phyloP scores from a whole-genome alignment of 1,140 invertebrate genomes.

The Drosophila grimshawi region DNA sequence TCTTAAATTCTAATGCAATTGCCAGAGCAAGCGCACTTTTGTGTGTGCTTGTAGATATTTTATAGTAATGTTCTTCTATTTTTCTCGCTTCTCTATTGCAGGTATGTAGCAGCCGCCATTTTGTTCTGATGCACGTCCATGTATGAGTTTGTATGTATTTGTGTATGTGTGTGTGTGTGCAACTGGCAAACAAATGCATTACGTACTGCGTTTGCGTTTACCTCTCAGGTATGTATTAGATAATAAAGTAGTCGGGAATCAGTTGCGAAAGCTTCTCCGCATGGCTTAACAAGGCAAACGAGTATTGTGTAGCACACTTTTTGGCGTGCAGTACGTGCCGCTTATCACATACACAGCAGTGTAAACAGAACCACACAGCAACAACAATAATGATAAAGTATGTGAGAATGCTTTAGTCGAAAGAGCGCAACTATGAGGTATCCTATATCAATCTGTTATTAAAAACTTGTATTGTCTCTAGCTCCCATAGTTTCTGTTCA shows the following conservation, averaged over 20 bases:
- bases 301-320: constrained; percentile 58
- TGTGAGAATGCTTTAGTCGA: too few species aligned
- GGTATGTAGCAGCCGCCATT: constrained; percentile 69
- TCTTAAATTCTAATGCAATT: constrained; percentile 82
- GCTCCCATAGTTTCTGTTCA: too few species aligned
- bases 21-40: constrained; percentile 16
- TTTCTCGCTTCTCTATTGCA: constrained; percentile 56
- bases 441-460: too few species aligned
- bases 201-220: constrained; percentile 30
- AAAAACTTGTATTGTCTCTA: too few species aligned
- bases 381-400: constrained; percentile 17
- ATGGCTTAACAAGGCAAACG: constrained; percentile 36
- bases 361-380: constrained; percentile 29
- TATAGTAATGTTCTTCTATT: constrained; percentile 58
- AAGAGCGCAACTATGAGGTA: too few species aligned
- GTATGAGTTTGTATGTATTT: constrained; percentile 1
- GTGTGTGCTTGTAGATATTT: constrained; percentile 56
- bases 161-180: constrained; percentile 33
- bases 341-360: constrained; percentile 65
- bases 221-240: constrained; percentile 42
- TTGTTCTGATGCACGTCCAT: constrained; percentile 39
- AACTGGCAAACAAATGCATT: constrained; percentile 75
- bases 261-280: constrained; percentile 29
- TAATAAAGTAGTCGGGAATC: constrained; percentile 70
- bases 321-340: constrained; percentile 72